These are phyloP conservation scores for Leptobrachium leishanense DNA, from an alignment of 2,113 vertebrate genomes.

Conservation along the genomic window DNA sequence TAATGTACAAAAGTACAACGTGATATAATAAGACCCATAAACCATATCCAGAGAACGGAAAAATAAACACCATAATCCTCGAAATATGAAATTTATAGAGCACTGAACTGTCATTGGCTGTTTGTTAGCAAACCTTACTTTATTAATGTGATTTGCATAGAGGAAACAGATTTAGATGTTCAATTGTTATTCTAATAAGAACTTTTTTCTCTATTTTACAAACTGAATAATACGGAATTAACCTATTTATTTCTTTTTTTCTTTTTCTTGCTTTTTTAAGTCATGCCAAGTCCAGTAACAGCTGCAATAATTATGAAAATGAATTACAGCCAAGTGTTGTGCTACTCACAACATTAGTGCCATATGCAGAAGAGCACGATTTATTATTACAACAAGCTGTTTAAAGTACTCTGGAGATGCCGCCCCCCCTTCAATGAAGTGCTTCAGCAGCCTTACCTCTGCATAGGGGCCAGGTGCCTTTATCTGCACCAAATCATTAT, in stretches of 20 bases:
- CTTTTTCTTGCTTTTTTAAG: background rate
- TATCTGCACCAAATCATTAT: too few relatives aligned
- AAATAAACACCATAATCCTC: too few relatives aligned
- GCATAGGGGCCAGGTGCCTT: too few relatives aligned
- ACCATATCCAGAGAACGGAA: too few relatives aligned
- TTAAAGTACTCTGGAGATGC: conserved; percentile 31
- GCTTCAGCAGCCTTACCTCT: background rate
- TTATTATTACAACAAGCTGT: conserved; percentile 40
- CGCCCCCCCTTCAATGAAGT: conserved; percentile 11
- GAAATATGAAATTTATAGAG: too few relatives aligned
- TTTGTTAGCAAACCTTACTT: too few relatives aligned
- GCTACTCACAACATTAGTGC: conserved; percentile 34
- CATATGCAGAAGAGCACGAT: conserved; percentile 34
- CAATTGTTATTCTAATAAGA: background rate
- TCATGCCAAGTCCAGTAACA: conserved; percentile 17
- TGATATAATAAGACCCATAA: too few relatives aligned
- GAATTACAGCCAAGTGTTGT: conserved; percentile 37
- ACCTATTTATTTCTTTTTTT: conserved; percentile 1
- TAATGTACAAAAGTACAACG: too few relatives aligned
- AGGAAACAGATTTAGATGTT: background rate
- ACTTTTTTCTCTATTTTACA: conserved; percentile 4
- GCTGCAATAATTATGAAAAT: conserved; percentile 39
- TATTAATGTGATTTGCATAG: background rate
- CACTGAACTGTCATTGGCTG: too few relatives aligned
- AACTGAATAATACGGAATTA: conserved; percentile 6